These are phyloP conservation scores for Paedocypris micromegethes DNA, from an alignment of 2,797 vertebrate genomes.

Conservation along the genomic window DNA sequence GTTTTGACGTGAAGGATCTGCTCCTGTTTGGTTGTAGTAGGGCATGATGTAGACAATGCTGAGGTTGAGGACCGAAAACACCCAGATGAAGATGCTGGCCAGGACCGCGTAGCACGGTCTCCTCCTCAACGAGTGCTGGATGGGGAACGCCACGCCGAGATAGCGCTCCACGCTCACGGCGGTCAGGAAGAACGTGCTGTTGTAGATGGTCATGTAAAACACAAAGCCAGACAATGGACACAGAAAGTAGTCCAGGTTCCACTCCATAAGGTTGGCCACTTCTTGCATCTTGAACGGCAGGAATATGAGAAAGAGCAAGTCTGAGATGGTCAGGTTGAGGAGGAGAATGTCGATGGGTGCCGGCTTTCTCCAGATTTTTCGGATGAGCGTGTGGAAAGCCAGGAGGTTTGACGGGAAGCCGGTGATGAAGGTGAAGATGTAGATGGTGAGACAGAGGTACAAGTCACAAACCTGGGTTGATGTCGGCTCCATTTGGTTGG, in stretches of 20 bases:
- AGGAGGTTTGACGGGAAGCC: slow-evolving; percentile 63
- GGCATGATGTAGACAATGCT: slow-evolving; percentile 73
- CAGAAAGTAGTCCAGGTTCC: slow-evolving; percentile 69
- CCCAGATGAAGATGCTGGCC: slow-evolving; percentile 74
- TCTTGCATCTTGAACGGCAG: slow-evolving; percentile 80
- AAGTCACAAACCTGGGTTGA: slow-evolving; percentile 59
- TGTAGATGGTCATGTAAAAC: slow-evolving; percentile 82
- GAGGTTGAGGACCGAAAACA: slow-evolving; percentile 61
- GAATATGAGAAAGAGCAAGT: slow-evolving; percentile 77
- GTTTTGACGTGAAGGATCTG: not conserved
- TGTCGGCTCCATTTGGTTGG: not conserved
- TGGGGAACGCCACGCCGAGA: slow-evolving; percentile 75
- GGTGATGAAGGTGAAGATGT: slow-evolving; percentile 69
- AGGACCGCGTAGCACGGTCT: slow-evolving; percentile 65
- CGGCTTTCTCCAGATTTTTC: slow-evolving; percentile 69
- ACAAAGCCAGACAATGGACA: slow-evolving; percentile 71
- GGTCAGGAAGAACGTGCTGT: slow-evolving; percentile 75
- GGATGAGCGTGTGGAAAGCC: slow-evolving; percentile 67
- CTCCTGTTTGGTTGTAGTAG: slow-evolving; percentile 45
- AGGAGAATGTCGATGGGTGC: slow-evolving; percentile 75
- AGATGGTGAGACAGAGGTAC: slow-evolving; percentile 64
- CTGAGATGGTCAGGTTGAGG: slow-evolving; percentile 76
- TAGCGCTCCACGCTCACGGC: slow-evolving; percentile 76
- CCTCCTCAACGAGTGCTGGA: slow-evolving; percentile 68
- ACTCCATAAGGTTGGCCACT: slow-evolving; percentile 56